Evolutionary conservation across 2,797 vertebrate species (phyloP), one percentile per base, ranked within the genome.

Genomic region (Mycteria americana): DNA sequence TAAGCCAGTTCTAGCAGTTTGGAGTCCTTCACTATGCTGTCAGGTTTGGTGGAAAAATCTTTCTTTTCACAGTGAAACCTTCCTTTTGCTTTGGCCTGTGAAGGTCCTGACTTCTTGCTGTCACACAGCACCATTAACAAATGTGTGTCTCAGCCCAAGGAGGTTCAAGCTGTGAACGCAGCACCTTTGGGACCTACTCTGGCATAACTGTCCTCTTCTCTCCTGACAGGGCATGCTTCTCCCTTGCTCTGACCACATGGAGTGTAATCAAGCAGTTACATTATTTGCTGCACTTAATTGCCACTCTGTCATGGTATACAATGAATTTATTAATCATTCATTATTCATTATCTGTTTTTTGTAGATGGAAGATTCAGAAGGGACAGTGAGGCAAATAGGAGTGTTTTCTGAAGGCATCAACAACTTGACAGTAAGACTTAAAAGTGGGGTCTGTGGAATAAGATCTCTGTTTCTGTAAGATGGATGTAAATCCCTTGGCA

Each of bases 351-450:
- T 91, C 25, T 95, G 14, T 43, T 81, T 85, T 68, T 92, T 90
- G 46, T 93, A 99, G 99, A 99, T 99, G 99, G 99, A 99, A 90
- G 99, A 99, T 97, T 99, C 99, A 1, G 99, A 99, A 97, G 99
- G 99, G 81, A 99, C 99, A 0, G 99, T 99, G 93, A 98, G 99
- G 85, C 99, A 99, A 97, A 99, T 99, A 25, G 99, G 99, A 33
- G 99, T 98, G 0, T 99, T 99, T 97, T 99, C 99, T 10, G 99
- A 99, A 97, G 99, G 98, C 77, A 99, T 99, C 98, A 99, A 99
- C 96, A 99, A 99, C 93, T 98, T 99, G 86, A 99, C 99, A 19
- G 99, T 99, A 97, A 98, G 99, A 95, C 18, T 76, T 64, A 15
- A 35, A 65, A 57, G 33, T 7, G 45, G 68, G 28, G 7, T 65